Base-by-base conservation (phyloP, 2,888 invertebrate genomes). In the Chorisops tibialis region DNA sequence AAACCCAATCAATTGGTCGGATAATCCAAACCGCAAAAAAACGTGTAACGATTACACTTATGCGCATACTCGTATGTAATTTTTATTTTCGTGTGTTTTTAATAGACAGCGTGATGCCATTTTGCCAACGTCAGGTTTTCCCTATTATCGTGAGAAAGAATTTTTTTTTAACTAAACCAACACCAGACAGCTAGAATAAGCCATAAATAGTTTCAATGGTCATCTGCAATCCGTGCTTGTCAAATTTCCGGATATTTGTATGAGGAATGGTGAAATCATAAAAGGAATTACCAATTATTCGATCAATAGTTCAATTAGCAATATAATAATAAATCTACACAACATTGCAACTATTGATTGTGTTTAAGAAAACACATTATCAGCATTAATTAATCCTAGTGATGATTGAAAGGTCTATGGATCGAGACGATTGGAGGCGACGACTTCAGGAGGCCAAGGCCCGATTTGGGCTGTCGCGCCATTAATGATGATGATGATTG, bases 61-160 rank as follows among this genome's bases (percentile, higher is more conserved):
- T 24, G 24, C 16, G 22, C 30, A 24, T 54, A 39, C 21, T 5
- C 30, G 24, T 30, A 30, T 30, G 5, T 2, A 30, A 30, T 30
- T 16, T 41, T 54, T 54, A 24, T 41, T 21, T 43, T 22, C n/a
- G 21, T n/a, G 24, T 39, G n/a, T 21, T 18, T 43, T 7, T 12
- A 45, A 56, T 43, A 56, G 56, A 56, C 56, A 45, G 30, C 45
- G 45, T 56, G 56, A 56, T 43, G 56, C 56, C 56, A 56, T 56
- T 56, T 45, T 45, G 30, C 56, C 56, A 24, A 56, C 56, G 18
- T 37, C 30, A 9, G 56, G 56, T 56, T 56, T 56, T 56, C 43
- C 56, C 56, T 14, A 16, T 16, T 12, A 35, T 4, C 45, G 56
- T 56, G 56, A 56, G 56, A 56, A 12, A 30, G n/a, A n/a, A n/a